phyloP scores from a whole-genome alignment of 2,797 vertebrate species.

The Sebastolobus alascanus region DNA sequence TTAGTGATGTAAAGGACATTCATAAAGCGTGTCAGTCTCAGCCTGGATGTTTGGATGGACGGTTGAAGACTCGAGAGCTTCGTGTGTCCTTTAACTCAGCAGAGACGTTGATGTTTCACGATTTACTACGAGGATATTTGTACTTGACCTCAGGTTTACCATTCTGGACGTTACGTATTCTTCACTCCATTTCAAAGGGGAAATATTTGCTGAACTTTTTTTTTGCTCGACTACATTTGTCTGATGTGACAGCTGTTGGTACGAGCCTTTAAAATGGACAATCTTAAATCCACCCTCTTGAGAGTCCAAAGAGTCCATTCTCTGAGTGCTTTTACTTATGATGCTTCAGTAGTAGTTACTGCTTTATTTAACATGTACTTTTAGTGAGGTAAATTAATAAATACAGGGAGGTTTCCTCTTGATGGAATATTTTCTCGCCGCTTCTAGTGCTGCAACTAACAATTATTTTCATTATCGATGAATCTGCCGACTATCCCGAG shows the following conservation, averaged over 20 bases:
- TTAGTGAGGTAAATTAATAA: neutral
- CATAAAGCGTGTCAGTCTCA: conserved; percentile 44
- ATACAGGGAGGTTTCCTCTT: neutral
- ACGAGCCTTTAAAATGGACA: neutral
- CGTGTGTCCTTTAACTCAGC: neutral
- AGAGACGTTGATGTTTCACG: conserved; percentile 1
- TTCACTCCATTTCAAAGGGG: neutral
- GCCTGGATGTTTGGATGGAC: conserved; percentile 33
- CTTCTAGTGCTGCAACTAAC: neutral
- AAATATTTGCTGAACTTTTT: neutral
- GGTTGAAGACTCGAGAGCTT: conserved; percentile 8
- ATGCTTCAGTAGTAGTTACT: no score
- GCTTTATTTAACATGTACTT: neutral
- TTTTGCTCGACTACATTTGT: neutral
- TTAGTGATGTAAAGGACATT: conserved; percentile 50
- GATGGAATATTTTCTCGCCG: neutral
- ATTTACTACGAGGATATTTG: conserved; percentile 6
- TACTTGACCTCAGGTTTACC: conserved; percentile 17
- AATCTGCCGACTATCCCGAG: neutral
- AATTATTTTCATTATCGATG: neutral
- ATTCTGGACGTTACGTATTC: neutral
- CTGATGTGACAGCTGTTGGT: neutral
- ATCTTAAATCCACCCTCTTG: neutral
- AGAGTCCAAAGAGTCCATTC: neutral
- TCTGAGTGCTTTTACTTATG: no score